These are phyloP conservation scores for Erpornis zantholeuca DNA, from an alignment of 2,113 vertebrate genomes.

Conservation along the genomic window DNA sequence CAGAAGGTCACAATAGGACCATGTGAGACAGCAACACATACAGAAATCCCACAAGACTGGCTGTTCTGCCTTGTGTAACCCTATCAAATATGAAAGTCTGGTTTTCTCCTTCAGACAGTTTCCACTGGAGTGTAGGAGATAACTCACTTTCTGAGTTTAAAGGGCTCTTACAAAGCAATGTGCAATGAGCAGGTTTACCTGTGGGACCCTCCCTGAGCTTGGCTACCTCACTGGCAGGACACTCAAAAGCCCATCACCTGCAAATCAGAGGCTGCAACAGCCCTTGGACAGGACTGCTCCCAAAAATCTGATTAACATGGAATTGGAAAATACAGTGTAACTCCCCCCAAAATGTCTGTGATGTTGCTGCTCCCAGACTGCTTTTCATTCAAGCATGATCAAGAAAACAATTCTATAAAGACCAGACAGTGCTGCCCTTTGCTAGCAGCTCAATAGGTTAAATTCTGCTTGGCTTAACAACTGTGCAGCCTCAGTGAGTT, in stretches of 20 bases:
- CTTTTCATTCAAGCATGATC: conserved; percentile 1
- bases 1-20: neutral
- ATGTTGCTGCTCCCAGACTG: neutral
- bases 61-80: neutral
- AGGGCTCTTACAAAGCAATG: neutral
- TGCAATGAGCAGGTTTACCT: neutral
- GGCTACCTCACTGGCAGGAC: neutral
- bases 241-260: neutral
- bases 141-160: neutral
- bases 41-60: neutral
- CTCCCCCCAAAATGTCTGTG: neutral
- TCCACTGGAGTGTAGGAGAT: neutral
- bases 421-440: neutral
- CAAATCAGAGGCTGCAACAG: neutral
- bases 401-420: conserved; percentile 27
- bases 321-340: neutral
- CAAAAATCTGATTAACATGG: neutral
- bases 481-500: neutral
- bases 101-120: neutral
- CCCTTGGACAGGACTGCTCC: neutral
- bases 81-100: neutral
- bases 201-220: neutral
- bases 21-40: neutral
- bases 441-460: neutral
- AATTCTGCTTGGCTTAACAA: conserved; percentile 33